phyloP scores from a whole-genome alignment of 2,113 vertebrate genomes.

The Thunnus maccoyii region DNA sequence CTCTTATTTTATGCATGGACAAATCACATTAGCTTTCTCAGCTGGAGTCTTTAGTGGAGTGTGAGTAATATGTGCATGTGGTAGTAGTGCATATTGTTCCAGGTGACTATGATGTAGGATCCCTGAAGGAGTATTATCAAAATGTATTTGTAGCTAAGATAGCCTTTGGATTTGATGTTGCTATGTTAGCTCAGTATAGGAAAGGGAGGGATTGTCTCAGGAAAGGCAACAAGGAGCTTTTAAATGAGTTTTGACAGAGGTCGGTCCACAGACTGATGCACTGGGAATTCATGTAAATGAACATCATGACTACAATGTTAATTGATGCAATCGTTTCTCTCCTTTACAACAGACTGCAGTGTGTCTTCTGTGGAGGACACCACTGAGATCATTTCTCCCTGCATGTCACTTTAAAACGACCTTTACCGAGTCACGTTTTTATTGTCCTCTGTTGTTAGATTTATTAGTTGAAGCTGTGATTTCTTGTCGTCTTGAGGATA shows the following conservation, averaged over 20 bases:
- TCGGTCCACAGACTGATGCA: conserved; percentile 36
- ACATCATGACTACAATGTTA: conserved; percentile 27
- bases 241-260: conserved; percentile 51
- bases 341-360: background rate
- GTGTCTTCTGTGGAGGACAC: conserved; percentile 28
- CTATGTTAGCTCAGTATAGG: conserved; percentile 24
- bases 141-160: conserved; percentile 47
- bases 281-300: conserved; percentile 50
- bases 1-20: conserved; percentile 77
- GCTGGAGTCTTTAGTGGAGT: conserved; percentile 62
- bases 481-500: conserved; percentile 25
- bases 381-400: conserved; percentile 45
- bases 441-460: conserved; percentile 57
- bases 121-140: conserved; percentile 49
- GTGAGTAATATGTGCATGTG: conserved; percentile 65
- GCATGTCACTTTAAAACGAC: conserved; percentile 62
- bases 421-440: conserved; percentile 38
- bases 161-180: conserved; percentile 42
- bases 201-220: conserved; percentile 14
- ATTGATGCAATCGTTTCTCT: conserved; percentile 32
- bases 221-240: conserved; percentile 30
- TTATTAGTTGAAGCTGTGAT: conserved; percentile 48
- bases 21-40: conserved; percentile 78
- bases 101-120: conserved; percentile 63
- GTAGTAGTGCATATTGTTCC: conserved; percentile 46